Evolutionary conservation across 2,888 invertebrate genomes (phyloP).

Genomic region (Eristalinus sepulchralis): DNA sequence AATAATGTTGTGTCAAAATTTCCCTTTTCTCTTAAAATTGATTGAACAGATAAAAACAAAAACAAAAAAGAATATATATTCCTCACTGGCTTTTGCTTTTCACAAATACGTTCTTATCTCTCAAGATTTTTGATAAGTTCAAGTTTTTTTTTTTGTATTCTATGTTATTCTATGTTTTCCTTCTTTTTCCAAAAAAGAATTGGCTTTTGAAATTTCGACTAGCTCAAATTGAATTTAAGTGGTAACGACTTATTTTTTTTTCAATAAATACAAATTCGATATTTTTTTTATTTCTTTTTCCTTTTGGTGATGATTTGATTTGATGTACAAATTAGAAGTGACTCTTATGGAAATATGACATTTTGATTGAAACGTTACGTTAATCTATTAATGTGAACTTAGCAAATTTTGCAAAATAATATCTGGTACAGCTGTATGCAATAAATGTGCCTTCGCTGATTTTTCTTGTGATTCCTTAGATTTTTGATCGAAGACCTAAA

Average conservation of each 20-base stretch:
- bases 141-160: not conserved
- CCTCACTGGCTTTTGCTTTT: constrained; percentile 69
- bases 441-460: no score
- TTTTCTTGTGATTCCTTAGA: no score
- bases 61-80: constrained; percentile 25
- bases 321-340: constrained; percentile 8
- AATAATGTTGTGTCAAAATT: constrained; percentile 45
- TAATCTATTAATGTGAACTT: no score
- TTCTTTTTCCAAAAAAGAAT: constrained; percentile 20
- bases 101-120: constrained; percentile 40
- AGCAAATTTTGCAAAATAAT: not conserved
- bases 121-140: constrained; percentile 17
- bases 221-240: not conserved
- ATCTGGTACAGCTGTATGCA: no score
- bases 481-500: no score
- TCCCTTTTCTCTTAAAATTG: constrained; percentile 49
- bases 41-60: not conserved
- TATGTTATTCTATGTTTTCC: not conserved
- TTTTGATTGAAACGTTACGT: constrained; percentile 6
- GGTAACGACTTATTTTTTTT: not conserved
- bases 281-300: not conserved
- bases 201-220: constrained; percentile 35
- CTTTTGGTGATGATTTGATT: not conserved
- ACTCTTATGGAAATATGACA: constrained; percentile 10
- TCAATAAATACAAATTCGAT: not conserved